phyloP scores from a whole-genome alignment of 2,797 vertebrate genomes.

The Xiphophorus birchmanni region DNA sequence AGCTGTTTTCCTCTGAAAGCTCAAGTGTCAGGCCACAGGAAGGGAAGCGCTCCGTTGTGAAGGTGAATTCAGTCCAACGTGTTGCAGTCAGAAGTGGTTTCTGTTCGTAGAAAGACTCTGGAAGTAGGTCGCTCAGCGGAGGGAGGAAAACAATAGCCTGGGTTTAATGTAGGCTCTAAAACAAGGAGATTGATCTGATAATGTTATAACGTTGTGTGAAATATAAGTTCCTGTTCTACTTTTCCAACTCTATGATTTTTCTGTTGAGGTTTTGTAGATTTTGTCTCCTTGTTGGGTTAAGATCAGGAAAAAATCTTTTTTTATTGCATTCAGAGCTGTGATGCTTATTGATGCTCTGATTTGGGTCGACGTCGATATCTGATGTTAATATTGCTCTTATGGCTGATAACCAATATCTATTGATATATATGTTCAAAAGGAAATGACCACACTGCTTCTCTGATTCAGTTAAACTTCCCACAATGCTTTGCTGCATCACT shows the following conservation, averaged over 20 bases:
- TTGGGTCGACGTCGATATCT: no score
- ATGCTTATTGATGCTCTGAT: no score
- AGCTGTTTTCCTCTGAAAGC: constrained; percentile 45
- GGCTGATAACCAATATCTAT: no score
- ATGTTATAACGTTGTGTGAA: neutral
- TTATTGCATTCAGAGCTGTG: neutral
- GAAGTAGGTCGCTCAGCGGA: neutral
- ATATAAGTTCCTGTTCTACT: neutral
- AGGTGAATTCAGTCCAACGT: neutral
- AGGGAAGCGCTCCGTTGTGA: constrained; percentile 7
- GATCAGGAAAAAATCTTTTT: neutral
- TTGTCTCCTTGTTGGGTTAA: neutral
- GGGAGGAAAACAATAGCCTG: neutral
- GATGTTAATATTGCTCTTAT: no score
- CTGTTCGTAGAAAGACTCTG: neutral
- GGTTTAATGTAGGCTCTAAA: neutral
- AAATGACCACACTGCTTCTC: no score
- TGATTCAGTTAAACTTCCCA: no score
- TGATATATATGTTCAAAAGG: no score
- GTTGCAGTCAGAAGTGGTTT: neutral
- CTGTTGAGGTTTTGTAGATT: neutral
- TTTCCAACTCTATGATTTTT: neutral
- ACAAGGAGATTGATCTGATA: neutral
- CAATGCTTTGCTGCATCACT: no score
- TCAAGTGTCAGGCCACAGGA: constrained; percentile 35